Conservation (phyloP, 2,113 vertebrate genomes). For the Choloepus hoffmanni region DNA sequence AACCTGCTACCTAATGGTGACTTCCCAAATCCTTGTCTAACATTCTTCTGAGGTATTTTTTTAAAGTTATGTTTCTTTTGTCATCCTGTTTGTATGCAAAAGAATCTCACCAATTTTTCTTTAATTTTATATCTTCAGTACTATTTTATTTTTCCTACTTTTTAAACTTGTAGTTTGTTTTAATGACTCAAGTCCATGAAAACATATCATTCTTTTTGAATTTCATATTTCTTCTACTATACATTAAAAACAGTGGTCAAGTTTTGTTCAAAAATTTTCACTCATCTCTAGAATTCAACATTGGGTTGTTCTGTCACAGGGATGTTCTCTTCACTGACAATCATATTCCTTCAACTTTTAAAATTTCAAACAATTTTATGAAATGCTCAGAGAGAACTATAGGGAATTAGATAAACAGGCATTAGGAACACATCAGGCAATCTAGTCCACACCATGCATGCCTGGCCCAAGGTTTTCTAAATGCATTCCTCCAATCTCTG, state of each 20-base stretch:
- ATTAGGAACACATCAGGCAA: not conserved
- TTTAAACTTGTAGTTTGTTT: not conserved
- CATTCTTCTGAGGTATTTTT: not conserved
- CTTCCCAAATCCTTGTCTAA: not conserved
- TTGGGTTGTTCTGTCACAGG: not conserved
- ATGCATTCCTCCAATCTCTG: not conserved
- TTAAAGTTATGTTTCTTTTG: not conserved
- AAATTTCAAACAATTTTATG: not conserved
- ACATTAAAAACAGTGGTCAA: not conserved
- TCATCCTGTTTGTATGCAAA: not conserved
- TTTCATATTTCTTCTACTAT: not conserved
- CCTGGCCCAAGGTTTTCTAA: not conserved
- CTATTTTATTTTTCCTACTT: not conserved
- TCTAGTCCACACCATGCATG: not conserved
- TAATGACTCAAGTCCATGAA: not conserved
- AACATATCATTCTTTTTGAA: not conserved
- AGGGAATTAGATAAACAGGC: not conserved
- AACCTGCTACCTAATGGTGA: not conserved
- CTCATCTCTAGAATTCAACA: not conserved
- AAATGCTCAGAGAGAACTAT: not conserved
- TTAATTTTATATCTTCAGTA: not conserved
- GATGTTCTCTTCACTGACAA: not conserved
- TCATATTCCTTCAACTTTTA: not conserved
- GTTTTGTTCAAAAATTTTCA: not conserved
- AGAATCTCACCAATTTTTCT: not conserved